Percentiles rank a stretch among this genome's conserved stretches.
These are phyloP conservation scores for Arrhamphus sclerolepis DNA, from an alignment of 2,797 vertebrate species.

Conservation along the genomic window DNA sequence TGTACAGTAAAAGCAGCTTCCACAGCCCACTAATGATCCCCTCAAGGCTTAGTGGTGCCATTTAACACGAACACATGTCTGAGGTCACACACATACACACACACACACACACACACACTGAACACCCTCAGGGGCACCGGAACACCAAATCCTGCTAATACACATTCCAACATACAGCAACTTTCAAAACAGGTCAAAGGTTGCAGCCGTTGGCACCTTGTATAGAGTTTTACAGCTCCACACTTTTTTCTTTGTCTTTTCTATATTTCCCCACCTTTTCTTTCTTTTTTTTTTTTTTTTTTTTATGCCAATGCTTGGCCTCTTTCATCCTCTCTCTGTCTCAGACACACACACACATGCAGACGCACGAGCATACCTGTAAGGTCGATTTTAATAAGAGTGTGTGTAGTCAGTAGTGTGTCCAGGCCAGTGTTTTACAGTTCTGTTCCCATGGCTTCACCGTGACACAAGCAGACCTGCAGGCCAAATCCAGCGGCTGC, in stretches of 20 bases:
- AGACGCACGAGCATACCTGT: constrained; percentile 47
- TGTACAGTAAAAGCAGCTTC: constrained; percentile 75
- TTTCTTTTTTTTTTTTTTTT: constrained; percentile 35
- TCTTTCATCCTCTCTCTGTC: not conserved
- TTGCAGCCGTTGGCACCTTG: constrained; percentile 73
- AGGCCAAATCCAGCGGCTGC: constrained; percentile 51
- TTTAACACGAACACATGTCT: constrained; percentile 78
- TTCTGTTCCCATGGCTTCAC: constrained; percentile 72
- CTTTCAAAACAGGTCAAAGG: constrained; percentile 66
- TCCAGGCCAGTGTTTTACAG: constrained; percentile 71
- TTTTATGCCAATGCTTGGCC: constrained; percentile 10
- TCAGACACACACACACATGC: constrained; percentile 4
- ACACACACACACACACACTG: constrained; percentile 42
- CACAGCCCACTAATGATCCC: constrained; percentile 75
- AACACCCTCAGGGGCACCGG: constrained; percentile 60
- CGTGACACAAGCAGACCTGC: constrained; percentile 38
- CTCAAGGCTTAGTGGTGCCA: constrained; percentile 71
- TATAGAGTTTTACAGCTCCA: constrained; percentile 65
- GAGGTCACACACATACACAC: constrained; percentile 63
- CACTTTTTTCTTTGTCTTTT: constrained; percentile 29
- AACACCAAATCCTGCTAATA: constrained; percentile 73
- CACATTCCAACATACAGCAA: constrained; percentile 71
- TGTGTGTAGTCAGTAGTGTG: constrained; percentile 66
- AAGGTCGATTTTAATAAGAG: constrained; percentile 54
- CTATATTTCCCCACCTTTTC: constrained; percentile 42